Conservation (phyloP, 2,113 vertebrate genomes). For the Synodontis membranacea region DNA sequence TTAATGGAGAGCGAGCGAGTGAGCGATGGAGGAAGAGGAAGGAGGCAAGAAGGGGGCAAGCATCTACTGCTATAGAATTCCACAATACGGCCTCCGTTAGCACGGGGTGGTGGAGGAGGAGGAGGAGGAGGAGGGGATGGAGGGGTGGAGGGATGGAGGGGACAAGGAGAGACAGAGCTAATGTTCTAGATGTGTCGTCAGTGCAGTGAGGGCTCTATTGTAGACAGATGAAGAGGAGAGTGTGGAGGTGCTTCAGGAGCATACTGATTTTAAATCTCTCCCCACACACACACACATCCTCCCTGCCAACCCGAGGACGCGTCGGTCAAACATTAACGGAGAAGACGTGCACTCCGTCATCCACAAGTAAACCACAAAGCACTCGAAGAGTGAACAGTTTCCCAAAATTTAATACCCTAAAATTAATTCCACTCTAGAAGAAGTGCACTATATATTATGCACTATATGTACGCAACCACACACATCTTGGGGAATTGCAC, state of each 20-base stretch:
- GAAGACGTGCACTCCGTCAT: conserved; percentile 9
- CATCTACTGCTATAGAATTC: conserved; percentile 61
- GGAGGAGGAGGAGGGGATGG: not conserved
- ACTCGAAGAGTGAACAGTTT: not conserved
- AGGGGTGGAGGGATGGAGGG: conserved; percentile 2
- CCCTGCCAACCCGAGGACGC: conserved; percentile 5
- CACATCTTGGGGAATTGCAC: not conserved
- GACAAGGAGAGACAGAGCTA: conserved; percentile 4
- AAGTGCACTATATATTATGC: not conserved
- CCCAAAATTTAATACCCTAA: not conserved
- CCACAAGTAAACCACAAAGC: not conserved
- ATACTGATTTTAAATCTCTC: conserved; percentile 27
- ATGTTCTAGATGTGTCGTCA: conserved; percentile 52
- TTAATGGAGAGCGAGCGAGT: conserved; percentile 72
- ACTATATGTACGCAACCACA: not conserved
- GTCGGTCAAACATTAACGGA: conserved; percentile 5
- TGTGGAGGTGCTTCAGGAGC: conserved; percentile 22
- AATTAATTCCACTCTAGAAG: not conserved
- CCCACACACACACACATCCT: not conserved
- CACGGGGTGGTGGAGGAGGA: conserved; percentile 43
- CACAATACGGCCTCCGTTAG: conserved; percentile 53
- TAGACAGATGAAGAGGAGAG: conserved; percentile 32
- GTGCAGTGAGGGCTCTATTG: conserved; percentile 57
- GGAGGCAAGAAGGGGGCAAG: conserved; percentile 28
- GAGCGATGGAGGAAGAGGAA: conserved; percentile 44